A percentile compares a stretch with the other conserved stretches of the same genome.
Conservation (phyloP, 2,797 vertebrate species). For the Selene dorsalis region DNA sequence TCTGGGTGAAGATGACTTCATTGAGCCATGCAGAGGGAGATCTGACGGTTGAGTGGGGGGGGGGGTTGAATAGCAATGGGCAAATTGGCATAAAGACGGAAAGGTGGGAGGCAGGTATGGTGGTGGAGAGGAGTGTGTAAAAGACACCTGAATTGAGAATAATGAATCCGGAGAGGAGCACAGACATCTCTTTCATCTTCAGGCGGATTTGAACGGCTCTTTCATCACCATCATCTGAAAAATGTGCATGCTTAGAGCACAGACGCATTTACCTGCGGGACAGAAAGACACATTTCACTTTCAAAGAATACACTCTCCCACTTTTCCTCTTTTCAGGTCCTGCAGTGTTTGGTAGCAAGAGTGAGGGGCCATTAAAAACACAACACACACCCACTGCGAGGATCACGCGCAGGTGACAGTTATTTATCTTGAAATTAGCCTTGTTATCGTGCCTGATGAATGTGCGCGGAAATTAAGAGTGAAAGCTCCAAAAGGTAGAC, state of each 20-base stretch:
- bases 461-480: constrained; percentile 67
- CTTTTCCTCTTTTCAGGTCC: constrained; percentile 50
- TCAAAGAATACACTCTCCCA: constrained; percentile 66
- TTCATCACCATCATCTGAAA: constrained; percentile 80
- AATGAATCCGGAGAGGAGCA: constrained; percentile 76
- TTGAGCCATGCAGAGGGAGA: constrained; percentile 56
- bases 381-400: constrained; percentile 35
- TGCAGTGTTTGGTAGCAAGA: constrained; percentile 52
- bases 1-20: constrained; percentile 74
- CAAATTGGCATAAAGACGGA: constrained; percentile 23
- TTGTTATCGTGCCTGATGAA: constrained; percentile 67
- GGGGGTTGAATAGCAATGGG: constrained; percentile 18
- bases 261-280: constrained; percentile 65
- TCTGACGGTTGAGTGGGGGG: constrained; percentile 59
- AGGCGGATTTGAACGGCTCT: constrained; percentile 67
- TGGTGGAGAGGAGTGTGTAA: constrained; percentile 52
- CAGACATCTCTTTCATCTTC: constrained; percentile 84
- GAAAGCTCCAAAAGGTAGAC: constrained; percentile 57
- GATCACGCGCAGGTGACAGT: constrained; percentile 67
- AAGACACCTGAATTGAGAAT: constrained; percentile 83
- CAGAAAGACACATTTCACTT: constrained; percentile 67
- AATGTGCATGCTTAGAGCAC: constrained; percentile 67
- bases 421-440: constrained; percentile 74
- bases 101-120: constrained; percentile 45
- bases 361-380: constrained; percentile 57